Conservation (phyloP, 2,888 invertebrate species). For the Amaurobius ferox region DNA sequence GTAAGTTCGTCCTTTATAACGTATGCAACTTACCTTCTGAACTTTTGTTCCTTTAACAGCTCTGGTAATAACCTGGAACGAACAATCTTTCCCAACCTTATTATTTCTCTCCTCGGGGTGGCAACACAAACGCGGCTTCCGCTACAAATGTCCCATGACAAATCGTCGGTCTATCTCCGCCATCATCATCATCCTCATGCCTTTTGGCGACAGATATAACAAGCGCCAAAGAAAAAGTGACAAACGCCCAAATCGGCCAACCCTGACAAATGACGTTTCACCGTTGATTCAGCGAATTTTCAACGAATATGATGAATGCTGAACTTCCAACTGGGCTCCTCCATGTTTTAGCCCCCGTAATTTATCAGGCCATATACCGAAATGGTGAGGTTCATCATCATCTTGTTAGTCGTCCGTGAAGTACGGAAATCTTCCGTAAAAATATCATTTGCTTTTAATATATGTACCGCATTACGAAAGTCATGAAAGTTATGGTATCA, state of each 20-base stretch:
- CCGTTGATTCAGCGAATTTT: slow-evolving; percentile 47
- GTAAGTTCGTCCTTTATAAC: no score
- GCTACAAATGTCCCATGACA: slow-evolving; percentile 36
- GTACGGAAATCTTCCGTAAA: background rate
- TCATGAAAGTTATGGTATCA: no score
- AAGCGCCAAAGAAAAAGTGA: slow-evolving; percentile 48
- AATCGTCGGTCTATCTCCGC: slow-evolving; percentile 36
- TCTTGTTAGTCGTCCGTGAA: background rate
- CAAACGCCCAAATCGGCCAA: slow-evolving; percentile 61
- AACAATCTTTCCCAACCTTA: no score
- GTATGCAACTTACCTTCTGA: no score
- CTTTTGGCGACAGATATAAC: slow-evolving; percentile 30
- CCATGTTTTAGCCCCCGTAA: background rate
- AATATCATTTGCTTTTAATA: background rate
- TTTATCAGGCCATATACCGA: background rate
- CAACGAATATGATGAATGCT: background rate
- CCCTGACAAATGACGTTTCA: slow-evolving; percentile 47
- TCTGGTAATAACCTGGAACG: no score
- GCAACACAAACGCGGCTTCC: slow-evolving; percentile 21
- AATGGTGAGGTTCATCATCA: background rate
- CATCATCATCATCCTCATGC: slow-evolving; percentile 35
- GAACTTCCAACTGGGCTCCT: background rate
- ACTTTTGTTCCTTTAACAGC: no score
- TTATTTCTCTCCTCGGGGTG: background rate
- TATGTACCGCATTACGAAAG: no score